Percentiles rank a stretch among this genome's conserved stretches.
These are phyloP conservation scores for Heliconius erato DNA, from an alignment of 2,888 invertebrate species.

Conservation along the genomic window DNA sequence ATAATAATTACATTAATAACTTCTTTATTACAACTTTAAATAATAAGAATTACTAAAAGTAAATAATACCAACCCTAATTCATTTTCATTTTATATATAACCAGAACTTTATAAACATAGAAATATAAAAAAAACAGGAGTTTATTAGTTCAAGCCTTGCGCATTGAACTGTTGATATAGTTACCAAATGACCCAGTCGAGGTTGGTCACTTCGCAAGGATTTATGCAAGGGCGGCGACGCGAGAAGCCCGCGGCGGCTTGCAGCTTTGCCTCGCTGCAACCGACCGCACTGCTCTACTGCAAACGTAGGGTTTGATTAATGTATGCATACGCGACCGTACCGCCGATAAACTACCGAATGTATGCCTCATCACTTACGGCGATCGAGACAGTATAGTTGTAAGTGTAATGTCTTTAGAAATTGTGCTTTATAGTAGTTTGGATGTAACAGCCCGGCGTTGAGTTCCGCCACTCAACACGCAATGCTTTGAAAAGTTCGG, in stretches of 20 bases:
- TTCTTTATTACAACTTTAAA: not conserved
- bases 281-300: slow-evolving; percentile 39
- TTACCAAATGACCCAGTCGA: slow-evolving; percentile 39
- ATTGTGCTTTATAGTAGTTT: not conserved
- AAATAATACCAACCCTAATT: no score
- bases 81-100: not conserved
- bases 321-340: slow-evolving; percentile 27
- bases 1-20: not conserved
- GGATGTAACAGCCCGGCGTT: no score
- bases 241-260: slow-evolving; percentile 45
- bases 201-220: slow-evolving; percentile 49
- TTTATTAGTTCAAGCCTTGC: not conserved
- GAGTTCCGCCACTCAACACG: no score
- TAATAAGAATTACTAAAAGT: not conserved
- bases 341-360: slow-evolving; percentile 39
- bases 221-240: slow-evolving; percentile 50
- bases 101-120: not conserved
- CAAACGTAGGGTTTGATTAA: slow-evolving; percentile 46
- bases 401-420: not conserved
- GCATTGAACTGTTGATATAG: slow-evolving; percentile 16
- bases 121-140: not conserved
- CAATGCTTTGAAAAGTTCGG: no score
- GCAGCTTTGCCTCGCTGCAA: slow-evolving; percentile 31
- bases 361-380: slow-evolving; percentile 24
- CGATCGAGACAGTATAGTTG: not conserved